Percentiles rank a stretch among this genome's conserved stretches.
Conservation (phyloP, 2,888 invertebrate species). For the Conus canariensis region DNA sequence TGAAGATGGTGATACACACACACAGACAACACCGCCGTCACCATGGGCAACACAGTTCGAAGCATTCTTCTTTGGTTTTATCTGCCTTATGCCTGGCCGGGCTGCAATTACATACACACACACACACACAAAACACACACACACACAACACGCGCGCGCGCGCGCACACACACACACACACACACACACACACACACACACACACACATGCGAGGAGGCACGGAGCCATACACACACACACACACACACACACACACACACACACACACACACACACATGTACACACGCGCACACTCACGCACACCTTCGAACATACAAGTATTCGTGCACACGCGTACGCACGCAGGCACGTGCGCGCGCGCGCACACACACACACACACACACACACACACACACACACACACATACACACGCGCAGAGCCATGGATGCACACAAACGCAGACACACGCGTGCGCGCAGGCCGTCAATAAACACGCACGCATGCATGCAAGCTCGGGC, state of each 20-base stretch:
- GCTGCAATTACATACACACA: no score
- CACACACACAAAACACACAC: no score
- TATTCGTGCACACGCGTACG: not conserved
- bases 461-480: not conserved
- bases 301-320: not conserved
- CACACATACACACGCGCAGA: no score
- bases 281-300: conserved; percentile 24
- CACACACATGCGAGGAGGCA: not conserved
- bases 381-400: conserved; percentile 2
- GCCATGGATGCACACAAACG: no score
- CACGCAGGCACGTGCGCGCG: not conserved
- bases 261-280: conserved; percentile 16
- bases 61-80: not conserved
- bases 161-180: not conserved
- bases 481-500: not conserved
- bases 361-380: not conserved
- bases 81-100: no score
- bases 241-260: conserved; percentile 11
- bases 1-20: not conserved
- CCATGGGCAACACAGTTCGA: conserved; percentile 1
- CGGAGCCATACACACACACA: not conserved
- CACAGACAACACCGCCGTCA: not conserved
- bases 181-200: conserved; percentile 7
- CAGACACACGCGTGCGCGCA: no score
- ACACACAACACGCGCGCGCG: no score